Percentiles rank a stretch among this genome's conserved stretches.
Conservation (phyloP, 1,140 invertebrate genomes). For the Stegodyphus dumicola region DNA sequence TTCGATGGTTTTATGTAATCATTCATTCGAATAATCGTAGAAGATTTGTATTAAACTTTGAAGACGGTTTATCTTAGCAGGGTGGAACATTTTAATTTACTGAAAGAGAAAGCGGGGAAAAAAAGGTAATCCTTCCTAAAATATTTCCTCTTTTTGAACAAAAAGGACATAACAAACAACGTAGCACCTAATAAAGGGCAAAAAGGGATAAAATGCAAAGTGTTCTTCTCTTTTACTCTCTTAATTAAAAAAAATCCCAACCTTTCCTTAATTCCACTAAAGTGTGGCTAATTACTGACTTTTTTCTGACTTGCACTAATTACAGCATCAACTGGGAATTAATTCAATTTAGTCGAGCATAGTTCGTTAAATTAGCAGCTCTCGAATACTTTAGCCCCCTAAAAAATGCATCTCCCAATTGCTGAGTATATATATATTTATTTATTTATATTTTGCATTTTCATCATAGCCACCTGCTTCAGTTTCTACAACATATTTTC, state of each 20-base stretch:
- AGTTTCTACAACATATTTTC: not conserved
- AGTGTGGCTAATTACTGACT: constrained; percentile 50
- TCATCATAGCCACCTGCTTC: not conserved
- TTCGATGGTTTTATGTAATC: no score
- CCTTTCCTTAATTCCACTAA: constrained; percentile 27
- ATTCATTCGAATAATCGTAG: no score
- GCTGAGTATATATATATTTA: not conserved
- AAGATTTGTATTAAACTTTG: no score
- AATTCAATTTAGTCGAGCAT: constrained; percentile 44
- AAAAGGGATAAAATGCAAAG: not conserved
- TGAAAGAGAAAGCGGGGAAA: not conserved
- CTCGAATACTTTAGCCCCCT: not conserved
- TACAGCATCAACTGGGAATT: constrained; percentile 48
- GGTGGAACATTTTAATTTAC: not conserved
- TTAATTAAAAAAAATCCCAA: constrained; percentile 52
- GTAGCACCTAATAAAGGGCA: constrained; percentile 12
- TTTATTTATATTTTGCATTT: not conserved
- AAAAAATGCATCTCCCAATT: not conserved
- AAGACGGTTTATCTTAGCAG: no score
- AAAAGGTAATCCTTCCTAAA: constrained; percentile 18
- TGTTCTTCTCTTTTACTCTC: not conserved
- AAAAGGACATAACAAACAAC: not conserved
- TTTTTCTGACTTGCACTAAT: constrained; percentile 32
- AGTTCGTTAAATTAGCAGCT: constrained; percentile 33
- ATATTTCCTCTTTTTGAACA: constrained; percentile 15